A percentile compares a stretch with the other conserved stretches of the same genome.
Evolutionary conservation across 2,888 invertebrate species (phyloP).

Genomic region (Mimas tiliae): DNA sequence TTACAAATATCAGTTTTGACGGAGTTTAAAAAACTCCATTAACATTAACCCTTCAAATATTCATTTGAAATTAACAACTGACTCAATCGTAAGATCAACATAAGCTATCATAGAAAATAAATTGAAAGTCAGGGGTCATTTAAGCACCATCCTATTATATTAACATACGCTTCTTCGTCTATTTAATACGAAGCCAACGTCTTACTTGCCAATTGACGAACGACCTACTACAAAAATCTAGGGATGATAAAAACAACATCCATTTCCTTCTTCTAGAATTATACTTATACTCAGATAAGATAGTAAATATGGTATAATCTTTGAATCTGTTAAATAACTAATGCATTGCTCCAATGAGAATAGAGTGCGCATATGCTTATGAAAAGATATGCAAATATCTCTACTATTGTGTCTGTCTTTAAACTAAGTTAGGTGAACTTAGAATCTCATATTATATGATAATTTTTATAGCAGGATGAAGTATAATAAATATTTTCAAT

Average conservation of each 20-base stretch:
- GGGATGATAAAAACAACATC: too few relatives aligned
- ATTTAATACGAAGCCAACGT: too few relatives aligned
- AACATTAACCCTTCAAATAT: background rate
- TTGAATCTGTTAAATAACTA: background rate
- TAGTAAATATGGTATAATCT: background rate
- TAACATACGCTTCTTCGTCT: too few relatives aligned
- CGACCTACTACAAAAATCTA: too few relatives aligned
- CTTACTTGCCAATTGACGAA: too few relatives aligned
- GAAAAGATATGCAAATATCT: slow-evolving; percentile 1
- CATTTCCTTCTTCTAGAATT: too few relatives aligned
- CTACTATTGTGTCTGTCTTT: background rate
- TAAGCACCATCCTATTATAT: too few relatives aligned
- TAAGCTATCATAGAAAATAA: too few relatives aligned
- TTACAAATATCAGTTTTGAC: background rate
- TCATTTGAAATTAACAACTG: background rate
- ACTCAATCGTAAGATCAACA: too few relatives aligned
- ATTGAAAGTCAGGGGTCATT: too few relatives aligned
- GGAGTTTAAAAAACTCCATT: background rate
- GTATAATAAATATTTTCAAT: background rate
- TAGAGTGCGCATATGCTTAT: background rate
- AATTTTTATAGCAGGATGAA: background rate
- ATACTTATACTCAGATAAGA: background rate
- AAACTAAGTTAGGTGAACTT: background rate
- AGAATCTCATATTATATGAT: background rate
- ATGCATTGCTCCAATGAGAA: background rate